A percentile compares a stretch with the other conserved stretches of the same genome.
Conservation (phyloP, 2,797 vertebrate species). For the Anas bahamensis region DNA sequence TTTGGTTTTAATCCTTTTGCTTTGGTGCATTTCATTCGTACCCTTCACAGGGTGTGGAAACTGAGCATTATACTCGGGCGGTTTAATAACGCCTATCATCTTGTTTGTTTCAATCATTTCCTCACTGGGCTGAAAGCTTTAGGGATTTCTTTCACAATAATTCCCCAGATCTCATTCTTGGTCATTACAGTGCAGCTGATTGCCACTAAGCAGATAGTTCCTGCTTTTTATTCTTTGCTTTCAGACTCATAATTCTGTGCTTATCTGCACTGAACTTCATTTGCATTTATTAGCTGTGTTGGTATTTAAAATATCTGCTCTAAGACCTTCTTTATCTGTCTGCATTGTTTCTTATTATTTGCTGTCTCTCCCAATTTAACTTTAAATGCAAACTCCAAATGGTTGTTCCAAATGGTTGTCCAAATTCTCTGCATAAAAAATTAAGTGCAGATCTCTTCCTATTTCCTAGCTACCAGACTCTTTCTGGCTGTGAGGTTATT, state of each 20-base stretch:
- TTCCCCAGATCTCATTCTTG: conserved; percentile 78
- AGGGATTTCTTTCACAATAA: conserved; percentile 78
- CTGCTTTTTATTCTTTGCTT: conserved; percentile 76
- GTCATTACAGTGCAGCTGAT: conserved; percentile 73
- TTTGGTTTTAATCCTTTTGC: conserved; percentile 37
- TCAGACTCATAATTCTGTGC: conserved; percentile 79
- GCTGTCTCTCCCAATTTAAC: conserved; percentile 73
- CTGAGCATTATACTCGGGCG: not conserved
- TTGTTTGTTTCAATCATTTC: conserved; percentile 69
- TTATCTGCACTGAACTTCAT: conserved; percentile 80
- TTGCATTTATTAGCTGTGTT: conserved; percentile 82
- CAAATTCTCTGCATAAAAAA: conserved; percentile 53
- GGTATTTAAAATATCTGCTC: conserved; percentile 77
- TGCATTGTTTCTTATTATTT: conserved; percentile 78
- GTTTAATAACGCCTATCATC: conserved; percentile 65
- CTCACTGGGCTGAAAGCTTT: conserved; percentile 72
- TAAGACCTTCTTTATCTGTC: conserved; percentile 74
- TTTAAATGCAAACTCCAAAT: conserved; percentile 73
- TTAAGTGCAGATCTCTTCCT: not conserved
- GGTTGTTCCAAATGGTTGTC: conserved; percentile 68
- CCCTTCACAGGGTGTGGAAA: conserved; percentile 15
- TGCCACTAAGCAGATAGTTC: conserved; percentile 79
- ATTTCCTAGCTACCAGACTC: not conserved
- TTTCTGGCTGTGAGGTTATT: not conserved
- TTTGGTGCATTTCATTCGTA: conserved; percentile 47